These are phyloP conservation scores for Uloborus diversus DNA, from an alignment of 1,140 invertebrate species.

Conservation along the genomic window DNA sequence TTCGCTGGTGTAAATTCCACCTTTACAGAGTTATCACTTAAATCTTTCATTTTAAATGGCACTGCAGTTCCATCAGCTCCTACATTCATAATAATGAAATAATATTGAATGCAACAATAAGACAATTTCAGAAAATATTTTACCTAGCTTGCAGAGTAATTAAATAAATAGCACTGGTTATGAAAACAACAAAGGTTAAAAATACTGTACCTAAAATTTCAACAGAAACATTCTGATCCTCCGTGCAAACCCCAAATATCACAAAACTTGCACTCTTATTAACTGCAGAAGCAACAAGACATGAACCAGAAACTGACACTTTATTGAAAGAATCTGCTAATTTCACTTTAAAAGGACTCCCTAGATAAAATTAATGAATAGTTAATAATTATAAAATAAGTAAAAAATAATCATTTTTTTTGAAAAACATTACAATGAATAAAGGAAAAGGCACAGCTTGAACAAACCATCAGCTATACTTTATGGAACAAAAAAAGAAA, in stretches of 20 bases:
- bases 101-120: too few relatives aligned
- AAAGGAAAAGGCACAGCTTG: not conserved
- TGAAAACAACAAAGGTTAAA: too few relatives aligned
- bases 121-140: too few relatives aligned
- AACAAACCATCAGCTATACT: not conserved
- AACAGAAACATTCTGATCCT: constrained; percentile 90
- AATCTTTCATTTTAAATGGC: constrained; percentile 56
- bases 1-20: constrained; percentile 42
- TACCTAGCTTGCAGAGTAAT: too few relatives aligned
- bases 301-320: constrained; percentile 54
- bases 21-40: constrained; percentile 52
- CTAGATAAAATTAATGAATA: constrained; percentile 53
- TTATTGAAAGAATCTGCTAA: constrained; percentile 53
- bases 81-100: too few relatives aligned
- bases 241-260: constrained; percentile 73
- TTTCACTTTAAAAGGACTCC: constrained; percentile 60
- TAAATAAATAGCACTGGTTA: too few relatives aligned
- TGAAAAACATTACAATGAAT: not conserved
- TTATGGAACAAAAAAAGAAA: not conserved
- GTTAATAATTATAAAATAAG: too few relatives aligned
- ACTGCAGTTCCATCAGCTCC: constrained; percentile 55
- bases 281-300: constrained; percentile 48
- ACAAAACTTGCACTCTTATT: constrained; percentile 54
- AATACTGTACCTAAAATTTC: constrained; percentile 86
- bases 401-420: not conserved